Evolutionary conservation across 2,888 invertebrate genomes (phyloP).

Genomic region (Dichetophora obliterata): DNA sequence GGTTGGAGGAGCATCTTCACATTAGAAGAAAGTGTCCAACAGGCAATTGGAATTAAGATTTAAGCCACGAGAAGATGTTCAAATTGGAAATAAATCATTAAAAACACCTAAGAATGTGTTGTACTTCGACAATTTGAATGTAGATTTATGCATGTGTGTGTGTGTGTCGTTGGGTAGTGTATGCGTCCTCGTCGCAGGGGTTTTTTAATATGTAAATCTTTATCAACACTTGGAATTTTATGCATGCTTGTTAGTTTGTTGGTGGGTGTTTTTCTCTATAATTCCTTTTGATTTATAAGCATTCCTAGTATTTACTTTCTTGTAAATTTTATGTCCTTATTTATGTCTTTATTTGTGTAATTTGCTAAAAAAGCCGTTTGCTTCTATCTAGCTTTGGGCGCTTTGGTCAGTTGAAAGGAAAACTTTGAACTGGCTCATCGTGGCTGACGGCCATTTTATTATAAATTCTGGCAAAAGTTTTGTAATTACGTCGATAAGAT

Average conservation of each 20-base stretch:
- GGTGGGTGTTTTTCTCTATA: not conserved
- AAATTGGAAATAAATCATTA: conserved; percentile 66
- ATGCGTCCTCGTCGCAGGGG: not conserved
- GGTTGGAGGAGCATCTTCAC: not conserved
- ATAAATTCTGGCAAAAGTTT: conserved; percentile 47
- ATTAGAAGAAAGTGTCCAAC: conserved; percentile 33
- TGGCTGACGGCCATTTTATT: conserved; percentile 50
- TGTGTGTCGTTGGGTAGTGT: not conserved
- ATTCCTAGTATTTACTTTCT: conserved; percentile 50
- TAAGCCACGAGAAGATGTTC: conserved; percentile 55
- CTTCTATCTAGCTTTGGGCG: too few relatives aligned
- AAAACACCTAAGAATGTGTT: conserved; percentile 55
- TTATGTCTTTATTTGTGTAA: conserved; percentile 26
- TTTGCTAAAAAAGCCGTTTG: too few relatives aligned
- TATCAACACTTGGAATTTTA: conserved; percentile 18
- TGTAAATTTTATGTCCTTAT: conserved; percentile 53
- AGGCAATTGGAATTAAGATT: conserved; percentile 55
- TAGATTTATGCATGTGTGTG: not conserved
- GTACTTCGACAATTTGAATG: not conserved
- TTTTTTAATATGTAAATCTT: conserved; percentile 13
- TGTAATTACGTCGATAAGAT: conserved; percentile 49
- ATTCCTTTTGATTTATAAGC: conserved; percentile 44
- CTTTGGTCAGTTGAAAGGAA: not conserved
- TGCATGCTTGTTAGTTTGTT: not conserved
- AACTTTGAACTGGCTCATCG: not conserved